Conservation (phyloP, 2,888 invertebrate species). For the Homarus gammarus region DNA sequence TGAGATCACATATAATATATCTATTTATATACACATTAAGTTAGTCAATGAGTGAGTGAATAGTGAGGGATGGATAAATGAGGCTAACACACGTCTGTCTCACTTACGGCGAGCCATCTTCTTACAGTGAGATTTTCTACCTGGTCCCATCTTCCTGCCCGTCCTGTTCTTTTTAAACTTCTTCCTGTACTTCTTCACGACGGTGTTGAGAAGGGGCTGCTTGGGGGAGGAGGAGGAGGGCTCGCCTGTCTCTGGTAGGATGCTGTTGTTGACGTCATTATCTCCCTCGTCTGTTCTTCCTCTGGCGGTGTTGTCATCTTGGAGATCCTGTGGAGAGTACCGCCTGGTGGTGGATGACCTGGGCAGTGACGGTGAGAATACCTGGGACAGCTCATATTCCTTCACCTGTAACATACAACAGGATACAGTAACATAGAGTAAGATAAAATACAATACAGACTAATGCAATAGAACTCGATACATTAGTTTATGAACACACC, state of each 20-base stretch:
- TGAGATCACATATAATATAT: too few relatives aligned
- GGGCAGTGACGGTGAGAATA: slow-evolving; percentile 55
- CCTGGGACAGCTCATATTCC: slow-evolving; percentile 71
- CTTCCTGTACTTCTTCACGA: slow-evolving; percentile 73
- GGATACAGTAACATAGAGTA: background rate
- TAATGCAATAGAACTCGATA: background rate
- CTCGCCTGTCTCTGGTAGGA: slow-evolving; percentile 26
- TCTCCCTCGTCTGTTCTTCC: slow-evolving; percentile 14
- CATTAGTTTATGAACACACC: too few relatives aligned
- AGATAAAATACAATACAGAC: background rate
- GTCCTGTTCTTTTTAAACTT: slow-evolving; percentile 70
- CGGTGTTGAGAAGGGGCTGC: slow-evolving; percentile 49
- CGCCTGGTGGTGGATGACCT: background rate
- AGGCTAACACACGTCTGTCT: too few relatives aligned
- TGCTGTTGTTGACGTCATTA: slow-evolving; percentile 57
- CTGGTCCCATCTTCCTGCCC: slow-evolving; percentile 70
- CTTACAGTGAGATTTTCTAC: slow-evolving; percentile 42
- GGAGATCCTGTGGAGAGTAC: slow-evolving; percentile 7
- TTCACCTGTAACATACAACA: slow-evolving; percentile 48
- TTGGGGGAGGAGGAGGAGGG: slow-evolving; percentile 22
- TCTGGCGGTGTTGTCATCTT: background rate
- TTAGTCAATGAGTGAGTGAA: too few relatives aligned
- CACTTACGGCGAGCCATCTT: slow-evolving; percentile 15
- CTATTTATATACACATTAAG: too few relatives aligned
- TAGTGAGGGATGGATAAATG: too few relatives aligned